Percentiles rank a stretch among this genome's conserved stretches.
phyloP scores from a whole-genome alignment of 2,888 invertebrate species.

The Idaea dimidiata region DNA sequence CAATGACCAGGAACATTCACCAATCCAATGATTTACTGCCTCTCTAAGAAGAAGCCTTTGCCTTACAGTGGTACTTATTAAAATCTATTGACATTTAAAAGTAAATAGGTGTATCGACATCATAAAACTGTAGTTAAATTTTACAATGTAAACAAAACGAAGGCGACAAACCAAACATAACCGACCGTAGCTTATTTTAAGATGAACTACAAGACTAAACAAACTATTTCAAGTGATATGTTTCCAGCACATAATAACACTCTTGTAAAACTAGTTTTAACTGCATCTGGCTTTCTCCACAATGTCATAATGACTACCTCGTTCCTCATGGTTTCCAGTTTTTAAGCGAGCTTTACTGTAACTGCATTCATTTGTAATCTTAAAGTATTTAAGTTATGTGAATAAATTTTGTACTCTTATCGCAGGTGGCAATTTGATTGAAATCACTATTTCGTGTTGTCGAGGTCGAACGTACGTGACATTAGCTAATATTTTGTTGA shows the following conservation, averaged over 20 bases:
- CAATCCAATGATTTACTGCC: neutral
- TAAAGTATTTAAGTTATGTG: neutral
- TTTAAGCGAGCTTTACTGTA: neutral
- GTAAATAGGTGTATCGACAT: neutral
- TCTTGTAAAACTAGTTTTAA: constrained; percentile 27
- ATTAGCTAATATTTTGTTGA: neutral
- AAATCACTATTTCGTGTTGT: neutral
- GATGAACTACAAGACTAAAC: constrained; percentile 42
- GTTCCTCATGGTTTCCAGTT: neutral
- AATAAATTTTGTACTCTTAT: neutral
- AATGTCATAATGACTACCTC: constrained; percentile 19
- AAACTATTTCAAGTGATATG: constrained; percentile 43
- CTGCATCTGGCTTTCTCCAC: constrained; percentile 25
- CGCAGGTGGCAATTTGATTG: neutral
- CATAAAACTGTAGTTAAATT: constrained; percentile 9
- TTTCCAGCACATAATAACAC: constrained; percentile 36
- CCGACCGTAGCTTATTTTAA: constrained; percentile 20
- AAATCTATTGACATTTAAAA: neutral
- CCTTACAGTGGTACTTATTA: neutral
- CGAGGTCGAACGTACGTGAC: neutral
- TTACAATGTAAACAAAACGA: constrained; percentile 11
- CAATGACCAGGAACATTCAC: neutral
- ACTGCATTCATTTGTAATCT: constrained; percentile 1
- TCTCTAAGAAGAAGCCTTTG: neutral
- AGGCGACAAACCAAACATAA: constrained; percentile 18